phyloP scores from a whole-genome alignment of 2,797 vertebrate genomes.

The Periparus ater region DNA sequence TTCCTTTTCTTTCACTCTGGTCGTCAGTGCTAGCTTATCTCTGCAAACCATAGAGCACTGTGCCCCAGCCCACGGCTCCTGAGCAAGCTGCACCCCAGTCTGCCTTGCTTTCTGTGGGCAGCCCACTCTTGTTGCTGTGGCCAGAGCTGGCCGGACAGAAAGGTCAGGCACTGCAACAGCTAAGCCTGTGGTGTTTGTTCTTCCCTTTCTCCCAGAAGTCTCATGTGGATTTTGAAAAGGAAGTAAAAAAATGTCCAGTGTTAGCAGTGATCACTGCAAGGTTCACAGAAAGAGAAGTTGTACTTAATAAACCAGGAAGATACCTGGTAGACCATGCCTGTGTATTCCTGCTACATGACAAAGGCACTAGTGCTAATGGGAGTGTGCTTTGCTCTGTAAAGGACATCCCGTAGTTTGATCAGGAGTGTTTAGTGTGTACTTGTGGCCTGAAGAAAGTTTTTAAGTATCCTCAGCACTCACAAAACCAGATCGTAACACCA shows the following conservation, averaged over 20 bases:
- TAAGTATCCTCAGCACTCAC: not conserved
- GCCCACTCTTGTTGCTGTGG: too few species aligned
- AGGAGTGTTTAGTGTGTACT: not conserved
- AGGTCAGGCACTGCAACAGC: too few species aligned
- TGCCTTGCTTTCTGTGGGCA: too few species aligned
- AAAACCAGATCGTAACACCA: not conserved
- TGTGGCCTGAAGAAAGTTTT: not conserved
- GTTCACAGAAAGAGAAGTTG: not conserved
- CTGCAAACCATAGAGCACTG: too few species aligned
- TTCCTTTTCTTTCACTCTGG: too few species aligned
- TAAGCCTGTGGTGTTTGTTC: not conserved
- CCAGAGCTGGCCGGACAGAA: too few species aligned
- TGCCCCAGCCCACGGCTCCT: too few species aligned
- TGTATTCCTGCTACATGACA: not conserved
- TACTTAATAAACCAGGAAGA: not conserved
- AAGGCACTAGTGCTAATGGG: not conserved
- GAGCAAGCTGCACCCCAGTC: too few species aligned
- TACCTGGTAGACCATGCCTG: not conserved
- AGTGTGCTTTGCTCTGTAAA: not conserved
- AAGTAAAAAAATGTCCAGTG: rapidly evolving
- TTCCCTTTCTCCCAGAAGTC: not conserved
- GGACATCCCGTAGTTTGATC: not conserved
- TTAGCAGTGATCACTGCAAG: not conserved
- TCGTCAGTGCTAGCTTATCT: too few species aligned
- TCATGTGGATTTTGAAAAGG: not conserved